phyloP scores from a whole-genome alignment of 2,888 invertebrate genomes.

The Platycheirus rosarum region DNA sequence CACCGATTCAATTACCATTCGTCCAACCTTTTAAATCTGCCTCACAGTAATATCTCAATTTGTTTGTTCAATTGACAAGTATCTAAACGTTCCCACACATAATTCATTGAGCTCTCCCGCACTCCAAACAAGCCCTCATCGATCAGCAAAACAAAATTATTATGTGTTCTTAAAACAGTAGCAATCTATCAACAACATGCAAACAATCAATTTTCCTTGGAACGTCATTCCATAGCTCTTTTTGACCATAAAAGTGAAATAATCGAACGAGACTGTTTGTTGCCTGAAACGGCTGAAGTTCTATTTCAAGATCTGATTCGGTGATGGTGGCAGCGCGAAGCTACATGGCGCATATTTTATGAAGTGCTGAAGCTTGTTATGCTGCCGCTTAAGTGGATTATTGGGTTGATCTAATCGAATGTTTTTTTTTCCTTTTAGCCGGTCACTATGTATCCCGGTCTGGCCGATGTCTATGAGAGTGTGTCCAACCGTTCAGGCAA shows the following conservation, averaged over 20 bases:
- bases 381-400: slow-evolving; percentile 62
- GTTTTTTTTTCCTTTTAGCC: slow-evolving; percentile 10
- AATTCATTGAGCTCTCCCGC: slow-evolving; percentile 1
- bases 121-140: slow-evolving; percentile 11
- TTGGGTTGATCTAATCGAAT: slow-evolving; percentile 59
- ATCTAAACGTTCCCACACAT: slow-evolving; percentile 18
- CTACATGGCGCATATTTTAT: slow-evolving; percentile 40
- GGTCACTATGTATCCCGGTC: slow-evolving; percentile 26
- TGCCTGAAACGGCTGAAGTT: slow-evolving; percentile 18
- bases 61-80: slow-evolving; percentile 8
- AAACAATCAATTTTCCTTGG: slow-evolving; percentile 53
- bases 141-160: slow-evolving; percentile 44
- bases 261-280: no score
- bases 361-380: slow-evolving; percentile 65
- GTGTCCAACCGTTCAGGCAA: neutral
- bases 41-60: neutral
- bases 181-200: slow-evolving; percentile 61
- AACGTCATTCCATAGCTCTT: no score
- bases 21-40: slow-evolving; percentile 2
- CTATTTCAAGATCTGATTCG: slow-evolving; percentile 28
- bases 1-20: slow-evolving; percentile 1
- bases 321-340: neutral
- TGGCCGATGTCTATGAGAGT: slow-evolving; percentile 36
- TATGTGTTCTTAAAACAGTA: slow-evolving; percentile 48
- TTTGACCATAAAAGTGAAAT: no score